Conservation (phyloP, 35 echinoderm and acorn worm species). For the Diadema setosum region DNA sequence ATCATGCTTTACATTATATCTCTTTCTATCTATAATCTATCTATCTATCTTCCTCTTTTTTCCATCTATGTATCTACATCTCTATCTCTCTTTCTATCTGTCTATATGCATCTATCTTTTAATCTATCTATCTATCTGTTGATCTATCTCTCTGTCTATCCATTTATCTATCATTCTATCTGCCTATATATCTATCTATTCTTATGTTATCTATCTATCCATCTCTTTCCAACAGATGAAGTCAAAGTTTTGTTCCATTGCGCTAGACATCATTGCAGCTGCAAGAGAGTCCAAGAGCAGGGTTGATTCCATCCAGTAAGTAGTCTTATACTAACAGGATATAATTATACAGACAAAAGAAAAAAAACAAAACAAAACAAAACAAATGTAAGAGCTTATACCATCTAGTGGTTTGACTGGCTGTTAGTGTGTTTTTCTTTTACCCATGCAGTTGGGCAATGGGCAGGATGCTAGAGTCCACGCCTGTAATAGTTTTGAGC, state of each 20-base stretch:
- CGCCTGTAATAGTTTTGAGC: too few species aligned
- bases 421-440: too few species aligned
- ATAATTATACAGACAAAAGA: too few species aligned
- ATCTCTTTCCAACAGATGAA: not conserved
- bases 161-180: not conserved
- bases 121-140: not conserved
- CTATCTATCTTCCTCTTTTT: too few species aligned
- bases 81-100: not conserved
- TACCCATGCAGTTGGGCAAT: too few species aligned
- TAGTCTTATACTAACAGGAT: too few species aligned
- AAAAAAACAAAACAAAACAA: too few species aligned
- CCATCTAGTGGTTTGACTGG: too few species aligned
- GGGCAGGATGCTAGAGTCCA: too few species aligned
- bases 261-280: not conserved
- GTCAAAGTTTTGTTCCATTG: constrained; percentile 2
- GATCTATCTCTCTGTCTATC: not conserved
- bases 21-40: too few species aligned
- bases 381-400: too few species aligned
- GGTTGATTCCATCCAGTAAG: not conserved
- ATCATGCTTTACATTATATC: too few species aligned
- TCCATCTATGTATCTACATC: not conserved
- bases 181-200: not conserved
- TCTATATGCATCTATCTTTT: not conserved
- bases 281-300: not conserved
- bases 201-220: not conserved